These are phyloP conservation scores for Salarias fasciatus DNA, from an alignment of 2,797 vertebrate species.

Conservation along the genomic window DNA sequence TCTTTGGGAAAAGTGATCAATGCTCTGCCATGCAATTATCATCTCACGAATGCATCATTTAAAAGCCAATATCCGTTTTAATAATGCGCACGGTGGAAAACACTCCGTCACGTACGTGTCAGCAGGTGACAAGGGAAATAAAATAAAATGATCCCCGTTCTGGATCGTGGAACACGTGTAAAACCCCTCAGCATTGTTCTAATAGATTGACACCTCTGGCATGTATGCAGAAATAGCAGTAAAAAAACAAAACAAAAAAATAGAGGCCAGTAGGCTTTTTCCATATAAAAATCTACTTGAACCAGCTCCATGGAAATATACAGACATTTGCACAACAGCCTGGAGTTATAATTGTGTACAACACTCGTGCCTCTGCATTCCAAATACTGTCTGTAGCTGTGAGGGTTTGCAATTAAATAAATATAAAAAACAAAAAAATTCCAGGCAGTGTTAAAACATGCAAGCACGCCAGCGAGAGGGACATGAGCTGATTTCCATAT, in stretches of 20 bases:
- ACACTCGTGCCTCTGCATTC: conserved; percentile 4
- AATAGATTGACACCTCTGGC: conserved; percentile 5
- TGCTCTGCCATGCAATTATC: conserved; percentile 56
- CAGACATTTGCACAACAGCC: conserved; percentile 4
- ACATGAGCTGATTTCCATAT: conserved; percentile 55
- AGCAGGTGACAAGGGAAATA: conserved; percentile 5
- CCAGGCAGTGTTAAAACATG: conserved; percentile 36
- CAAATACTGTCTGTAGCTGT: conserved; percentile 15
- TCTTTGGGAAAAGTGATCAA: conserved; percentile 60
- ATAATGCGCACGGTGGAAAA: conserved; percentile 32
- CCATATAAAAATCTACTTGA: conserved; percentile 17
- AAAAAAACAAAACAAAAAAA: too few species aligned
- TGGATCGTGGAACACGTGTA: neutral
- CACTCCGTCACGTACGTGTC: conserved; percentile 26
- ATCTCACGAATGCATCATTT: conserved; percentile 50
- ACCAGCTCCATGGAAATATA: conserved; percentile 17
- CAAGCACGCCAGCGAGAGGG: conserved; percentile 44
- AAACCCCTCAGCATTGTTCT: neutral
- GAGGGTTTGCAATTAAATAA: conserved; percentile 8
- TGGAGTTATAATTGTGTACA: conserved; percentile 10
- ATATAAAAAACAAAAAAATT: conserved; percentile 2
- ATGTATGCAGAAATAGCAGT: too few species aligned
- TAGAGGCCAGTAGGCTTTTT: neutral
- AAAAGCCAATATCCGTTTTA: conserved; percentile 50
- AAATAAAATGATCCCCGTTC: neutral